Evolutionary conservation across 2,113 vertebrate genomes (phyloP), one percentile per base, ranked within the genome.

Genomic region (Martes martes): DNA sequence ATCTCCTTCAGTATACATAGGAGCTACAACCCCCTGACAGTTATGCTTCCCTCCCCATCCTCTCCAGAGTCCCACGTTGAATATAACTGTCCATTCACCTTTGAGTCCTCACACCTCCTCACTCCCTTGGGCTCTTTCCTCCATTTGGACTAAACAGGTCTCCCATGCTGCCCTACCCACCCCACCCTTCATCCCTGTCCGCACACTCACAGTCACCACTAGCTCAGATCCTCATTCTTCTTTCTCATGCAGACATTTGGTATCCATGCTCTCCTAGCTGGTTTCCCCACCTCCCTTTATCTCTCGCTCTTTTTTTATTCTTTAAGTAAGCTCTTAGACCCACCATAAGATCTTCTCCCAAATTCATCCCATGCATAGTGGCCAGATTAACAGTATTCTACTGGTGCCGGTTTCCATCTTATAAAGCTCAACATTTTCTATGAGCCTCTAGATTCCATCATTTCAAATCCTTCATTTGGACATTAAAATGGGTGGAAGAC

Each of bases 41-140:
- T 2, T 14, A 1, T 10, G 79, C 52, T 63, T 13, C 33, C 11
- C 16, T 59, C 15, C 10, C 11, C 47, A 19, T 59, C 39, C 69
- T 67, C 61, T 74, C 88, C 42, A 74, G 91, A 42, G 39, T 19
- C 7, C 0, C 14, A 7, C 31, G 42, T 11, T 21, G 63, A 82
- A 3, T 50, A 7, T 42, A 33, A 73, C 0, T 8, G 18, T 6
- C 19, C 31, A 28, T 16, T 14, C 7, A 4, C n/a, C 26, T 19
- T 1, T 52, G 63, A 8, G 89, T n/a, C 74, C 23, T 73, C 39
- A 28, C 11, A 39, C 3, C 5, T 10, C 9, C 39, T 9, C 23
- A 13, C 10, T 7, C 69, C n/a, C 33, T 1, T 0, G 0, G 7
- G 6, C 76, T 21, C 4, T 21, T 10, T 19, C 39, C n/a, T 82